phyloP scores from a whole-genome alignment of 2,113 vertebrate genomes.

The Thinocorus orbignyianus region DNA sequence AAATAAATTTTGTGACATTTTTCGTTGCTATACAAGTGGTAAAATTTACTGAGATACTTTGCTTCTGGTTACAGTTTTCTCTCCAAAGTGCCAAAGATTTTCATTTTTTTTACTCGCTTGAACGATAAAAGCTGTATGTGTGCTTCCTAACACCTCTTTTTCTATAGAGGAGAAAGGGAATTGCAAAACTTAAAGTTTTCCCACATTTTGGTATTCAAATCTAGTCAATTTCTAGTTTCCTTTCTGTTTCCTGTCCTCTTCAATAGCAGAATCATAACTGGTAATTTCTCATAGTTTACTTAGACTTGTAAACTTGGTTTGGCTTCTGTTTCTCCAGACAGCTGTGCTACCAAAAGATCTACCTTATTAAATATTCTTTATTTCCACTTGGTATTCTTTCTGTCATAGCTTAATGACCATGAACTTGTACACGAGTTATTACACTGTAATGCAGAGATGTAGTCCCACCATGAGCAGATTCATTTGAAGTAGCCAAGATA shows the following conservation, averaged over 20 bases:
- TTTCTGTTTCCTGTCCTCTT: not conserved
- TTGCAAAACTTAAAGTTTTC: not conserved
- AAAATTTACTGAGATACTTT: not conserved
- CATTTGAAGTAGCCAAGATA: not conserved
- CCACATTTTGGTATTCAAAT: not conserved
- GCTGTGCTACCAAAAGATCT: not conserved
- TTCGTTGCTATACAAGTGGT: not conserved
- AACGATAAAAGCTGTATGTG: not conserved
- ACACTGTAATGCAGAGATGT: not conserved
- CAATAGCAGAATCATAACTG: not conserved
- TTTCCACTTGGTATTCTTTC: not conserved
- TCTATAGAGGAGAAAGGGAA: not conserved
- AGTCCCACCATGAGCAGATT: not conserved
- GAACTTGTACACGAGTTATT: not conserved
- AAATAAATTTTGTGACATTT: not conserved
- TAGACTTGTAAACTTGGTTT: not conserved
- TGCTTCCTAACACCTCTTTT: not conserved
- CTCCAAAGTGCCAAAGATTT: not conserved
- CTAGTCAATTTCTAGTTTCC: not conserved
- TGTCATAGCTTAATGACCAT: not conserved
- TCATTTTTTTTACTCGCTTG: not conserved
- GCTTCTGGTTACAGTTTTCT: not conserved
- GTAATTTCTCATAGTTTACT: not conserved
- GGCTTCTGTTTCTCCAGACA: not conserved
- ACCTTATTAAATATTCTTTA: not conserved